phyloP scores from a whole-genome alignment of 1,140 invertebrate species.

The Apis laboriosa region DNA sequence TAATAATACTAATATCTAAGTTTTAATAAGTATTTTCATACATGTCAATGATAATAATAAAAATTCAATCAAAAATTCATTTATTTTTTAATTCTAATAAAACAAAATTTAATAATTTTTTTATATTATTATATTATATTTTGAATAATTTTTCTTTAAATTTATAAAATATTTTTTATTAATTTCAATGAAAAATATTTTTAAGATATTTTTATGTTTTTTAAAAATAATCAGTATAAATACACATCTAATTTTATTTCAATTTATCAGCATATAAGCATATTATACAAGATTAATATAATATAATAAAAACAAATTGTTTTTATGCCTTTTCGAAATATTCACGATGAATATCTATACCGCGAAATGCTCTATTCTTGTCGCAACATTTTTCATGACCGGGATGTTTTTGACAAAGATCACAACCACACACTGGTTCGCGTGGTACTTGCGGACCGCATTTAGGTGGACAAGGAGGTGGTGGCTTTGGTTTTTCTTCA shows the following conservation, averaged over 20 bases:
- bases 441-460: constrained; percentile 32
- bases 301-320: neutral
- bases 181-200: too few species aligned
- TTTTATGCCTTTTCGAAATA: constrained; percentile 40
- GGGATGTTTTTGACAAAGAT: constrained; percentile 56
- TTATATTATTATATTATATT: too few species aligned
- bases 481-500: constrained; percentile 21
- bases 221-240: too few species aligned
- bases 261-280: neutral
- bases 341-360: neutral
- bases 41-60: too few species aligned
- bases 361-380: constrained; percentile 22
- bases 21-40: too few species aligned
- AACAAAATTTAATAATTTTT: too few species aligned
- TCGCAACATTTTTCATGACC: constrained; percentile 55
- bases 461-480: constrained; percentile 62
- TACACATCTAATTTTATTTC: neutral
- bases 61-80: too few species aligned
- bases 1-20: too few species aligned
- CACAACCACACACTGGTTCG: constrained; percentile 54
- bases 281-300: neutral
- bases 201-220: too few species aligned
- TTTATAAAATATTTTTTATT: too few species aligned
- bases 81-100: too few species aligned
- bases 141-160: too few species aligned